Base-by-base conservation (phyloP, 2,888 invertebrate genomes). In the Yponomeuta sedellus region DNA sequence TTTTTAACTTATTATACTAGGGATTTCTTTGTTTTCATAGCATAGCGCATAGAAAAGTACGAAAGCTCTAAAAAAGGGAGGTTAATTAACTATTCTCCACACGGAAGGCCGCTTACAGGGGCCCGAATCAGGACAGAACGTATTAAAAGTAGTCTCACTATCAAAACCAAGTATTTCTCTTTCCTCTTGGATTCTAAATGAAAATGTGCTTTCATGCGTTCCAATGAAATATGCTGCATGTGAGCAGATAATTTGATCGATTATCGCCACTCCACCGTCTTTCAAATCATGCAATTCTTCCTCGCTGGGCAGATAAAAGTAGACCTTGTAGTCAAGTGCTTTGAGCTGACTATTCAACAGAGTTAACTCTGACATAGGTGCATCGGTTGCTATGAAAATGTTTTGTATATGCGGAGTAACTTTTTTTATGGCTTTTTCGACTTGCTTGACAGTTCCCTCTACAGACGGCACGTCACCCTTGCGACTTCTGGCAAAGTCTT, bases 141-240 rank as follows among this genome's bases (percentile, higher is more conserved):
- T 92, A 83, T 99, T 99, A 80, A 98, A 99, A 0, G 99, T 99
- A 10, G 94, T 94, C 34, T 93, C 87, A 59, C 93, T 91, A 8
- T 94, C 92, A 82, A 98, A 98, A 1, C 98, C 98, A 61, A 99
- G 81, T 69, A 99, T 98, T 88, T 99, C 99, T 34, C 99, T 92
- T 79, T 99, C 99, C 81, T 99, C 99, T 86, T 99, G 98, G 71
- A 99, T 99, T 67, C 99, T 93, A 82, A 96, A 98, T 0, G 98
- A 95, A 84, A 99, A 99, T 0, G 99, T 99, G 68, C 99, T 99
- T 74, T 98, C 97, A 79, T 95, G 94, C 0, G 97, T 98, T 11
- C 99, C 99, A 57, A 98, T 93, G 78, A 99, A 99, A 79, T 94
- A 94, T 71, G 94, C 93, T 0, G 97, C 96, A 83, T 95, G 94